Conservation (phyloP, 2,113 vertebrate genomes). For the Laticauda laticaudata region DNA sequence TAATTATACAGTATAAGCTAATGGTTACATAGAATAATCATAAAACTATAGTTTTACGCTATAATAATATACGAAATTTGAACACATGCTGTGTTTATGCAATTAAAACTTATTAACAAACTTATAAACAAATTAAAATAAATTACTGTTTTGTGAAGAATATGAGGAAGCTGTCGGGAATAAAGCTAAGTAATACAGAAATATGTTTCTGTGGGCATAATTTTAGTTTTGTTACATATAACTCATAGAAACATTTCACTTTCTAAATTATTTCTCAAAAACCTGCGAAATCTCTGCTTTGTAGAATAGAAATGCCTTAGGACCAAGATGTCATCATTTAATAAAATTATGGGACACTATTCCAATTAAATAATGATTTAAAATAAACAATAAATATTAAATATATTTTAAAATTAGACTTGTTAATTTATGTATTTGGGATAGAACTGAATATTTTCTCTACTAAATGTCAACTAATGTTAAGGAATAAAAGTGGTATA, state of each 20-base stretch:
- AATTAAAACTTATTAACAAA: slow-evolving; percentile 10
- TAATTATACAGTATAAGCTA: neutral
- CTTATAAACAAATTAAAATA: slow-evolving; percentile 9
- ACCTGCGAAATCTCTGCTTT: neutral
- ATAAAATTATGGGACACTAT: neutral
- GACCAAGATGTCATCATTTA: neutral
- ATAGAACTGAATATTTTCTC: neutral
- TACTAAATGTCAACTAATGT: neutral
- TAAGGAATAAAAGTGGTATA: neutral
- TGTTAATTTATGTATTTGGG: neutral
- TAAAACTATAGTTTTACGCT: neutral
- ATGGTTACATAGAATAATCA: neutral
- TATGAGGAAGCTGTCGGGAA: neutral
- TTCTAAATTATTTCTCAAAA: neutral
- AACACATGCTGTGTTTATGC: neutral
- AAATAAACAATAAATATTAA: neutral
- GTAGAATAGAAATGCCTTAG: neutral
- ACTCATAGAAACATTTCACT: neutral
- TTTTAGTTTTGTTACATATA: neutral
- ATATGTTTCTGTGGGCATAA: neutral
- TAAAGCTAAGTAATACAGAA: neutral
- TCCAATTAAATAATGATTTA: neutral
- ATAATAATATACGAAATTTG: neutral
- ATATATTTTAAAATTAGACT: neutral
- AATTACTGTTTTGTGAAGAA: neutral